phyloP scores from a whole-genome alignment of 2,888 invertebrate species.

The Formica aserva region DNA sequence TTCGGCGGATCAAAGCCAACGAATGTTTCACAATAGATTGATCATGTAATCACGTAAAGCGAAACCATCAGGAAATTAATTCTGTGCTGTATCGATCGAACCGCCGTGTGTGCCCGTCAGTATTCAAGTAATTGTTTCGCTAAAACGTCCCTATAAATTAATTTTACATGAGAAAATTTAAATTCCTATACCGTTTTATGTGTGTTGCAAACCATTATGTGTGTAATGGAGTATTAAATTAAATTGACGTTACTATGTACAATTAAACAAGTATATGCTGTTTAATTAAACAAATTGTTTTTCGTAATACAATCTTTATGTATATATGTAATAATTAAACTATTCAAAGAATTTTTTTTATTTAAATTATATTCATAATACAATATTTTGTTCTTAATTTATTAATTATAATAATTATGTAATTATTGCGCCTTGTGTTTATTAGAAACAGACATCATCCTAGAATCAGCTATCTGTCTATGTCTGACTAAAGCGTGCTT shows the following conservation, averaged over 20 bases:
- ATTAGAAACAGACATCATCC: neutral
- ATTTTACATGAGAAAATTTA: neutral
- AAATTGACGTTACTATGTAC: neutral
- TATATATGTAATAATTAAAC: neutral
- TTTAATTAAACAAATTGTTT: conserved; percentile 2
- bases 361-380: neutral
- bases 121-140: conserved; percentile 35
- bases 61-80: conserved; percentile 45
- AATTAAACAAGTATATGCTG: neutral
- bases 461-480: neutral
- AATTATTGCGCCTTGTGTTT: neutral
- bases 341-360: neutral
- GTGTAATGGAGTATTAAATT: neutral
- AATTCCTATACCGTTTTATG: neutral
- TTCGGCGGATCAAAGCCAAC: conserved; percentile 50
- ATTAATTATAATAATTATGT: neutral
- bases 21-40: conserved; percentile 51
- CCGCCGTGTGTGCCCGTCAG: neutral
- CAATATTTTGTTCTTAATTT: neutral
- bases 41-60: conserved; percentile 42
- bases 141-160: conserved; percentile 3
- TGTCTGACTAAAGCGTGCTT: neutral
- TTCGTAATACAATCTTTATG: neutral
- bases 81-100: conserved; percentile 29
- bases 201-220: neutral